Evolutionary conservation across 2,797 vertebrate genomes (phyloP), one percentile per base, ranked within the genome.

Genomic region (Sorex maritimensis): DNA sequence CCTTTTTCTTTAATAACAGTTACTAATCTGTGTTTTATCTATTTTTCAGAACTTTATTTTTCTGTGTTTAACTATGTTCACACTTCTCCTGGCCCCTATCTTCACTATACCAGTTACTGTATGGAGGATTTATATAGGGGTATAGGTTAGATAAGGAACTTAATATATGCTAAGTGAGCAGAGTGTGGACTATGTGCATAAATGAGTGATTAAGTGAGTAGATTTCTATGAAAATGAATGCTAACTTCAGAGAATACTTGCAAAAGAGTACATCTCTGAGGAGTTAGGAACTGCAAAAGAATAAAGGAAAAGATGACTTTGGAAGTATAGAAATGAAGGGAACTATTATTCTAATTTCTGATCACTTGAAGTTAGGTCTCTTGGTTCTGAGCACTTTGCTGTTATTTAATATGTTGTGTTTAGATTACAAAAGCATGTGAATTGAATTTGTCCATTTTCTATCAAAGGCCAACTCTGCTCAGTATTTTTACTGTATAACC

Each of bases 381-480:
- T 81, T 89, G 87, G 49, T 81, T 85, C 77, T 34, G 30, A 89
- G 67, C 23, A 81, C 5, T 91, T 95, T 94, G 46, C 46, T 86
- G 19, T 61, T 65, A 28, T 61, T 92, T 73, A 81, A 81, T 77
- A 74, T n/a, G 80, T 15, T 67, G 19, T 91, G 10, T 79, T 91
- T 86, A 72, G 92, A 90, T 86, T 93, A 26, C 5, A 77, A 86
- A 55, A 81, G 23, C 41, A 67, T 75, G 44, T 26, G 23, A 83
- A 83, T 38, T 77, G 9, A 17, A 34, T 93, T 95, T 90, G 93
- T 92, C 34, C 30, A 17, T 67, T 34, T 89, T 85, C 55, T 87
- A 69, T 30, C 34, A 91, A 80, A 85, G 65, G 19, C 61, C 17
- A 80, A 10, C 9, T 75, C 65, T 86, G 86, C 86, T 88, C 15